Evolutionary conservation across 2,113 vertebrate species (phyloP), one percentile per base, ranked within the genome.

Genomic region (Castor canadensis): DNA sequence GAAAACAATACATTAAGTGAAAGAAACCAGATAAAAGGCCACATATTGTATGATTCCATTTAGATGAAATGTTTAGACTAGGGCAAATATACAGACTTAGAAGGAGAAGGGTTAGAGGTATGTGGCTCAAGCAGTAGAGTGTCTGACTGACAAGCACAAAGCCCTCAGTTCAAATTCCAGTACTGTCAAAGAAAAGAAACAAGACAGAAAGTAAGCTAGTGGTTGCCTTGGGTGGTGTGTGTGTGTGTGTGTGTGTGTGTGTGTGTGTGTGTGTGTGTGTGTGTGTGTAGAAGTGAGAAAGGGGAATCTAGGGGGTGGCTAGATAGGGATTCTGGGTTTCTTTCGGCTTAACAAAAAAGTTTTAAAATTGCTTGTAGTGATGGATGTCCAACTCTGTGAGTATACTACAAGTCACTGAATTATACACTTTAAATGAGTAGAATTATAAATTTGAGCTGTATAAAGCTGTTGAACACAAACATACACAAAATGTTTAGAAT

Each of bases 401-500:
- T 12, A 47, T 60, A 24, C 28, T 71, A 75, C 49, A 91, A 67
- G 43, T 35, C 20, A 94, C 4, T 64, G n/a, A 79, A 54, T 30
- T 83, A 8, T 47, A 45, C 9, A 72, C 20, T 56, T 89, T 54
- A 79, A 71, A 62, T 77, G 45, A 87, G 62, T 64, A 12, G 45
- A 77, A n/a, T 13, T 66, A 17, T 66, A 54, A 71, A 49, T 62
- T 79, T n/a, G n/a, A n/a, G n/a, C n/a, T n/a, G n/a, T 84, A 56
- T 56, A 89, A 79, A 83, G 80, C 10, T 89, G 40, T 64, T 38
- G n/a, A n/a, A n/a, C n/a, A n/a, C n/a, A 77, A 12, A 88, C 5
- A 75, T 26, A 38, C 43, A 88, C 38, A 56, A 32, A 95, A 85
- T 49, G 72, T 89, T 77, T 58, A 80, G 4, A 73, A 72, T 90